Evolutionary conservation across 1,140 invertebrate genomes (phyloP), one percentile per base, ranked within the genome.

Genomic region (Zaprionus ornatus): DNA sequence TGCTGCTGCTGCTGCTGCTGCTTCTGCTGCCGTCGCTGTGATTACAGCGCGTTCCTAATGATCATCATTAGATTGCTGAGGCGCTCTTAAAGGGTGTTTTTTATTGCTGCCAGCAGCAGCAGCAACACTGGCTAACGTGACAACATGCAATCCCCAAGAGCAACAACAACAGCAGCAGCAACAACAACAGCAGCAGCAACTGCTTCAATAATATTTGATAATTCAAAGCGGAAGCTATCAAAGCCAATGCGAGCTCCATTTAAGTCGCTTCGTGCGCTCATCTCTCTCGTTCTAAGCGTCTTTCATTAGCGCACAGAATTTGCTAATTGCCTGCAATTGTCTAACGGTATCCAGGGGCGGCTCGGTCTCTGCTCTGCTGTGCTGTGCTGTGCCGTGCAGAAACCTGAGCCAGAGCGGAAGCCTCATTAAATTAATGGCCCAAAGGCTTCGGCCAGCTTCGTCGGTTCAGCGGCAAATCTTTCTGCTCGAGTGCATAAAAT

Each of bases 161-260:
- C 23, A 35, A 59, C 29, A 32, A 10, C 29, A 9, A 10, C 29
- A 42, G 50, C 42, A 50, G 27, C 21, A 54, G 61, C 56, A 29
- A 37, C 21, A 54, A 57, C 56, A 29, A 37, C 42, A 69, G 48
- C 63, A 56, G 73, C 59, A 79, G 67, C 67, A 56, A 60, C 59
- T 6, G 52, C 66, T 78, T 59, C 81, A 90, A 88, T 90, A 88
- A 90, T 88, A 90, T 90, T 90, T 90, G 85, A 90, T 90, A 90
- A 90, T 90, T 81, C 60, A 81, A 90, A 90, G 85, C 85, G 85
- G 85, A 90, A 90, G 82, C 85, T 72, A 80, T 90, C 90, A 85
- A 82, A 65, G 66, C 19, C 52, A 72, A 74, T 68, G 66, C 56
- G 71, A 77, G 73, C 71, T 73, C 60, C 77, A 68, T 79, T 77